A percentile compares a stretch with the other conserved stretches of the same genome.
Conservation (phyloP, 1,140 invertebrate species). For the Latrodectus geometricus region DNA sequence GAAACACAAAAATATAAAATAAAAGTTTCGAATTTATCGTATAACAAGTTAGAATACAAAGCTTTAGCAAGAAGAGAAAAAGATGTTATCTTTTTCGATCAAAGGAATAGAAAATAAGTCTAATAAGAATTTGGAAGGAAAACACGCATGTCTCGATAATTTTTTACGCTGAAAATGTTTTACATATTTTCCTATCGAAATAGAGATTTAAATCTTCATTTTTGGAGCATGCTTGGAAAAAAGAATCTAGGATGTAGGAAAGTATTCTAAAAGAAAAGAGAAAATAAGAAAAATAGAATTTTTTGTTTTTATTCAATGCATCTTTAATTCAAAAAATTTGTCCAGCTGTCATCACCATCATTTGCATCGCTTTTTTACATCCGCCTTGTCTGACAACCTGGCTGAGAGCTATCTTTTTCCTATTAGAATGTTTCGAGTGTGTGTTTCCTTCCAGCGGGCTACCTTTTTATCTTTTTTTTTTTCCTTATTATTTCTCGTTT, state of each 20-base stretch:
- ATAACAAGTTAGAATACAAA: slow-evolving; percentile 14
- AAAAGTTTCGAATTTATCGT: slow-evolving; percentile 1
- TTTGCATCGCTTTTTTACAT: slow-evolving; percentile 52
- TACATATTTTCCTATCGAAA: slow-evolving; percentile 36
- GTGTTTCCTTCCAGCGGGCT: not conserved
- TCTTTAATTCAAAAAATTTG: slow-evolving; percentile 48
- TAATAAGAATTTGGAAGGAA: slow-evolving; percentile 22
- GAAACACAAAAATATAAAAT: not conserved
- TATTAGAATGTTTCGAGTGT: slow-evolving; percentile 26
- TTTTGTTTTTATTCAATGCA: slow-evolving; percentile 25
- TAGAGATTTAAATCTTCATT: slow-evolving; percentile 37
- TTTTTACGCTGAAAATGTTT: slow-evolving; percentile 39
- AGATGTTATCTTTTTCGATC: slow-evolving; percentile 24
- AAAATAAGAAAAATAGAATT: not conserved
- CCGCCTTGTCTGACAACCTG: slow-evolving; percentile 26
- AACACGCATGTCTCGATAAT: slow-evolving; percentile 22
- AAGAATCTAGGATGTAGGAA: not conserved
- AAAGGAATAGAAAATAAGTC: not conserved
- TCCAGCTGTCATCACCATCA: slow-evolving; percentile 41
- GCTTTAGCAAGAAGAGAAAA: slow-evolving; percentile 3
- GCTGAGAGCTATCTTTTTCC: slow-evolving; percentile 47
- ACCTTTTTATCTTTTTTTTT: not conserved
- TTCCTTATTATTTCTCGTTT: slow-evolving; percentile 1
- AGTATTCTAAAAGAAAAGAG: not conserved
- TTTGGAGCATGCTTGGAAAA: not conserved